A percentile compares a stretch with the other conserved stretches of the same genome.
Evolutionary conservation across 2,113 vertebrate species (phyloP).

Genomic region (Siniperca chuatsi): DNA sequence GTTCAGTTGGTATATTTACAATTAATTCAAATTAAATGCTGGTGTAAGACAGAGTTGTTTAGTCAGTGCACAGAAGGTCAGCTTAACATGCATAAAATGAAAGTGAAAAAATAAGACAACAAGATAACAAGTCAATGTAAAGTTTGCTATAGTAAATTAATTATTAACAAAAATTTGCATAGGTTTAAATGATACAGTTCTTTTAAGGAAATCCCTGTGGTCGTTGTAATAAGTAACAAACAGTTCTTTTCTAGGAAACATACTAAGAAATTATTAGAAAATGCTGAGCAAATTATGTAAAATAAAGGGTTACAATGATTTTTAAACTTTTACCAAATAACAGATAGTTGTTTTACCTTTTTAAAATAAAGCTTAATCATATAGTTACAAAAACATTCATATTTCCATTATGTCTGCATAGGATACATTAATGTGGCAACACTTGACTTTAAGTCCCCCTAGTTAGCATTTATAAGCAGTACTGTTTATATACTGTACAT

Average conservation of each 20-base stretch:
- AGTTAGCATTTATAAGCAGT: not conserved
- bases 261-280: too few species aligned
- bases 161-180: not conserved
- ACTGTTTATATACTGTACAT: too few species aligned
- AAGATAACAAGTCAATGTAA: not conserved
- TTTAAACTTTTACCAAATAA: not conserved
- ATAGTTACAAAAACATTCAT: not conserved
- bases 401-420: not conserved
- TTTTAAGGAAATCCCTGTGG: not conserved
- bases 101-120: not conserved
- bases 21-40: constrained; percentile 3
- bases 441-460: not conserved
- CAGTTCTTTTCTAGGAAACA: not conserved
- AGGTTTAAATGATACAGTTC: not conserved
- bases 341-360: not conserved
- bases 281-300: not conserved
- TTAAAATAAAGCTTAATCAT: not conserved
- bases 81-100: not conserved
- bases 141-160: not conserved
- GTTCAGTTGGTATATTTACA: not conserved
- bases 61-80: not conserved
- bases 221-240: not conserved
- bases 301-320: not conserved
- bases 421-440: too few species aligned
- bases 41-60: not conserved